phyloP scores from a whole-genome alignment of 2,113 vertebrate genomes.

The Colaptes auratus region DNA sequence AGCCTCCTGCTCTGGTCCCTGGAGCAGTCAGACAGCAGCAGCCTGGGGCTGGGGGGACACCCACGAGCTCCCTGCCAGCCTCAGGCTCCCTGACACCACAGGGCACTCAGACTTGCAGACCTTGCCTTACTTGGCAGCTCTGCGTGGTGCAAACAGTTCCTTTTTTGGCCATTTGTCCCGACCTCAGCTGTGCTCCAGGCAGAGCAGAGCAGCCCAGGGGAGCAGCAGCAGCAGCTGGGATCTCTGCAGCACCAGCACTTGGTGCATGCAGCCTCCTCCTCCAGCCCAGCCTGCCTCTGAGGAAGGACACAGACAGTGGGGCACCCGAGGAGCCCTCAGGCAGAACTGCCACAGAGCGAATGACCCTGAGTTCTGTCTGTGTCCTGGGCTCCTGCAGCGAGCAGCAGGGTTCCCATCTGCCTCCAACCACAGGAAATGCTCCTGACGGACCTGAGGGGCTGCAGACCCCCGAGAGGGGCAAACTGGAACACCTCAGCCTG shows the following conservation, averaged over 20 bases:
- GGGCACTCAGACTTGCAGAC: not conserved
- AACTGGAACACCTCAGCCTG: not conserved
- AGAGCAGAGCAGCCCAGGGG: not conserved
- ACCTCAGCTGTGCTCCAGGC: not conserved
- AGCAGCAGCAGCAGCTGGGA: no score
- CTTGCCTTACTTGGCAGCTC: not conserved
- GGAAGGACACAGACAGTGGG: not conserved
- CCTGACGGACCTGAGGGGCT: not conserved
- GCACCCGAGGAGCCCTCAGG: no score
- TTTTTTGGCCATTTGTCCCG: not conserved
- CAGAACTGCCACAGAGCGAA: no score
- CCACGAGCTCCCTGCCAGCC: not conserved
- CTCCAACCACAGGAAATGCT: not conserved
- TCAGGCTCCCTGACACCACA: not conserved
- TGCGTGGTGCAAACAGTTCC: not conserved
- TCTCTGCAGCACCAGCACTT: rapidly evolving
- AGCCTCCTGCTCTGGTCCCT: not conserved
- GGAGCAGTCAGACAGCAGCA: not conserved
- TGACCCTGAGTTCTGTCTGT: no score
- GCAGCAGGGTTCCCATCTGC: not conserved
- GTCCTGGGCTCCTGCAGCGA: no score
- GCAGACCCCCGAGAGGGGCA: not conserved
- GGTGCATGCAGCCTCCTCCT: not conserved
- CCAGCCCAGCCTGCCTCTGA: not conserved
- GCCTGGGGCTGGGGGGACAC: not conserved